These are phyloP conservation scores for Thamnophis elegans DNA, from an alignment of 2,797 vertebrate species.

Conservation along the genomic window DNA sequence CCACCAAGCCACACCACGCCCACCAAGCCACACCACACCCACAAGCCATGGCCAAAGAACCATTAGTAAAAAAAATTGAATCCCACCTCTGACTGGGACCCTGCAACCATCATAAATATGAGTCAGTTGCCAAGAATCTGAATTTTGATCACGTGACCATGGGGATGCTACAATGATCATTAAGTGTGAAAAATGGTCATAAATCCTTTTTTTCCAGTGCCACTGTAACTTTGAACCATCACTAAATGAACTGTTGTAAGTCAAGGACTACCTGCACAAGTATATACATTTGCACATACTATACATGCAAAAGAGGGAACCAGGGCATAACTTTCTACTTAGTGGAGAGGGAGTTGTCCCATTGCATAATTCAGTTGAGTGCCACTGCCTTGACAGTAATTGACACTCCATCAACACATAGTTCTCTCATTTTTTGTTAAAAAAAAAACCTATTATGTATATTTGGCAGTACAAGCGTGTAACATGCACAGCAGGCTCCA, in stretches of 20 bases:
- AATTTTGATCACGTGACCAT: too few relatives aligned
- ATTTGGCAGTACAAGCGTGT: background rate
- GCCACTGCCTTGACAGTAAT: background rate
- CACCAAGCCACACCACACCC: too few relatives aligned
- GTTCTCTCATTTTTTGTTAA: background rate
- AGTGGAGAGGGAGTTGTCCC: background rate
- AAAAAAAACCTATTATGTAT: background rate
- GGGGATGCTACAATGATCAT: too few relatives aligned
- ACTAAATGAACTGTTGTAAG: background rate
- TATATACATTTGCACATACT: background rate
- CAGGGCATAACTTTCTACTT: background rate
- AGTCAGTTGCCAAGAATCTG: too few relatives aligned
- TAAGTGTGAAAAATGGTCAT: too few relatives aligned
- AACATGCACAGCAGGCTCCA: background rate
- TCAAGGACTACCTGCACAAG: background rate
- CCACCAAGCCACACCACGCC: too few relatives aligned
- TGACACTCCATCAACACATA: background rate
- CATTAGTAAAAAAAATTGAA: too few relatives aligned
- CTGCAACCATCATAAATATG: too few relatives aligned
- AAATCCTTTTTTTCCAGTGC: too few relatives aligned
- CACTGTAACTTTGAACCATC: background rate
- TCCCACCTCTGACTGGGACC: too few relatives aligned
- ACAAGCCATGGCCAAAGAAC: too few relatives aligned
- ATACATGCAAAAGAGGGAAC: background rate
- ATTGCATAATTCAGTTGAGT: background rate